Evolutionary conservation across 2,888 invertebrate genomes (phyloP).

Genomic region (Pharmacophagus antenor): DNA sequence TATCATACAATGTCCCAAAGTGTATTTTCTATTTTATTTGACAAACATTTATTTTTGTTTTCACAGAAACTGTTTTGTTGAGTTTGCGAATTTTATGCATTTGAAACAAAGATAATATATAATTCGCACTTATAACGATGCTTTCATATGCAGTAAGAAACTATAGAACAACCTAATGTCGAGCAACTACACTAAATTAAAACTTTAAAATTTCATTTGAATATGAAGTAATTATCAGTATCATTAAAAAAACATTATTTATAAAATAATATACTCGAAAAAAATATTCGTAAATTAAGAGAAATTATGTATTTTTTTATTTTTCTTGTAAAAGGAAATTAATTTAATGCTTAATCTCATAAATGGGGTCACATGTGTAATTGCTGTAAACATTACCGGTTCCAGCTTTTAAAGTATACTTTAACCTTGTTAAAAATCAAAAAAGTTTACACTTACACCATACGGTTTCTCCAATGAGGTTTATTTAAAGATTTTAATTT

Average conservation of each 20-base stretch:
- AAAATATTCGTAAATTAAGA: too few species aligned
- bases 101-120: background rate
- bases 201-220: too few species aligned
- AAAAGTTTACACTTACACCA: slow-evolving; percentile 12
- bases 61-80: background rate
- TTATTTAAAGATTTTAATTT: background rate
- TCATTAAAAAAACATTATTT: too few species aligned
- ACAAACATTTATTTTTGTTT: slow-evolving; percentile 19
- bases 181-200: background rate
- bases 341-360: background rate
- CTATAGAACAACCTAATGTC: background rate
- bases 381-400: slow-evolving; percentile 1
- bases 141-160: background rate
- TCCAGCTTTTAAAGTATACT: slow-evolving; percentile 9
- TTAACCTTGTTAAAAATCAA: slow-evolving; percentile 12
- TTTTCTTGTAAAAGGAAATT: slow-evolving; percentile 1
- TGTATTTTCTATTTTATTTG: slow-evolving; percentile 19
- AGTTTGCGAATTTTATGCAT: background rate
- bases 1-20: slow-evolving; percentile 6
- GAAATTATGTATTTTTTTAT: too few species aligned
- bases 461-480: slow-evolving; percentile 1
- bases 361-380: slow-evolving; percentile 9
- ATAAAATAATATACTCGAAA: too few species aligned
- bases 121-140: background rate
- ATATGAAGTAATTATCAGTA: too few species aligned